These are phyloP conservation scores for Zapornia atra DNA, from an alignment of 2,113 vertebrate genomes.

Conservation along the genomic window DNA sequence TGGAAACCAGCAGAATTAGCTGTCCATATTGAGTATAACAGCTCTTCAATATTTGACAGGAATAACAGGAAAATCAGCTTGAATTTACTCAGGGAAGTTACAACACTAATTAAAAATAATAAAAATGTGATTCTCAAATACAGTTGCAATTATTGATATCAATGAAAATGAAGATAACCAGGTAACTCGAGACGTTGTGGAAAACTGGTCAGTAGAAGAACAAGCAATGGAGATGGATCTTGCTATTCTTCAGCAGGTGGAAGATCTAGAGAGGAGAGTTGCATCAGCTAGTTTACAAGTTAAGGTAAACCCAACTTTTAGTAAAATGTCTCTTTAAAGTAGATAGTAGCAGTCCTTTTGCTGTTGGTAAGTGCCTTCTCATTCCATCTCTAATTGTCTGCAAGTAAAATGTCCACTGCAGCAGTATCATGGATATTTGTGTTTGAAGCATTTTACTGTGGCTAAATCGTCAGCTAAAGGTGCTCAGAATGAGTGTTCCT, in stretches of 20 bases:
- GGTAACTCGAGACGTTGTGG: constrained; percentile 83
- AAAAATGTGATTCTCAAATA: constrained; percentile 71
- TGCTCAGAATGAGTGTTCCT: not conserved
- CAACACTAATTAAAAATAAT: constrained; percentile 54
- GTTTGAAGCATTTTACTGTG: not conserved
- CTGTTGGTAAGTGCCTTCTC: constrained; percentile 38
- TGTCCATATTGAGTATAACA: not conserved
- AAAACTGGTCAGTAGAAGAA: constrained; percentile 92
- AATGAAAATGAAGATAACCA: constrained; percentile 84
- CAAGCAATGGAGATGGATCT: constrained; percentile 93
- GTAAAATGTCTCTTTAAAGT: constrained; percentile 55
- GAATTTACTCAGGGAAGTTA: not conserved
- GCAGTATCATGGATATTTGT: not conserved
- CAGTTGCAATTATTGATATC: constrained; percentile 85
- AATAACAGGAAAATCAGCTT: not conserved
- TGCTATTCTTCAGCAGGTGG: constrained; percentile 88
- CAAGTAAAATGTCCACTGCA: not conserved
- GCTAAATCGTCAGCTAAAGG: not conserved
- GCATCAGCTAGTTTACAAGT: constrained; percentile 90
- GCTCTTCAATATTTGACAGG: constrained; percentile 7
- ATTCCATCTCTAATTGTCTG: not conserved
- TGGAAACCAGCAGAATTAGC: not conserved
- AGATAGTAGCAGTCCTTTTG: not conserved
- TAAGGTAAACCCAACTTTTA: constrained; percentile 83
- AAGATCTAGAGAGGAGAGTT: constrained; percentile 91